These are phyloP conservation scores for Drosophila siamana DNA, from an alignment of 2,888 invertebrate genomes.

Conservation along the genomic window DNA sequence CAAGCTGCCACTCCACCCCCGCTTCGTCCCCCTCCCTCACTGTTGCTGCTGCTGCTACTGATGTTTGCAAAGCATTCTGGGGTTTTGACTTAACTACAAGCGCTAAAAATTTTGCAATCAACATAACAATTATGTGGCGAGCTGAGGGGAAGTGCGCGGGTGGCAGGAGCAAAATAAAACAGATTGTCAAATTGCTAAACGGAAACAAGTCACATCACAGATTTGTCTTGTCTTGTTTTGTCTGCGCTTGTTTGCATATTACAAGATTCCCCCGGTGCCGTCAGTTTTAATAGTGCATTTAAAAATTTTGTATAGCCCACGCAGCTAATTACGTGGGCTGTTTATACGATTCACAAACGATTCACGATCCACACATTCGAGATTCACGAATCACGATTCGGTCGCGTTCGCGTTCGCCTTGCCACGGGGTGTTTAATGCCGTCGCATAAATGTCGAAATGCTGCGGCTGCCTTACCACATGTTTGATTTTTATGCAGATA, in stretches of 20 bases:
- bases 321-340: conserved; percentile 70
- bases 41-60: too few species aligned
- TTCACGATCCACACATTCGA: neutral
- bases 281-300: conserved; percentile 62
- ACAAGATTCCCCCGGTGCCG: conserved; percentile 30
- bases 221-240: conserved; percentile 41
- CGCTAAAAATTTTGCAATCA: conserved; percentile 71
- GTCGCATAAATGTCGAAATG: conserved; percentile 66
- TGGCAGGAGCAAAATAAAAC: too few species aligned
- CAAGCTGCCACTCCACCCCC: conserved; percentile 14
- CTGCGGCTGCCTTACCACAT: conserved; percentile 65
- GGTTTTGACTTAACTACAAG: conserved; percentile 51
- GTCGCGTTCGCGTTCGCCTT: neutral
- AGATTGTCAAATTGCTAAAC: conserved; percentile 56
- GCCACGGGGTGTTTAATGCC: conserved; percentile 62
- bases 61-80: conserved; percentile 52
- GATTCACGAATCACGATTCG: conserved; percentile 12
- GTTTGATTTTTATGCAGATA: conserved; percentile 53
- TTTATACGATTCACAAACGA: conserved; percentile 47
- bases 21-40: too few species aligned
- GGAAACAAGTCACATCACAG: conserved; percentile 44
- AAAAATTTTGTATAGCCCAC: conserved; percentile 62
- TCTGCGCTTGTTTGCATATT: conserved; percentile 42
- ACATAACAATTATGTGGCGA: conserved; percentile 72
- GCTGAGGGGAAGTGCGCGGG: neutral